A percentile compares a stretch with the other conserved stretches of the same genome.
Conservation (phyloP, 2,888 invertebrate genomes). For the Volucella zonaria region DNA sequence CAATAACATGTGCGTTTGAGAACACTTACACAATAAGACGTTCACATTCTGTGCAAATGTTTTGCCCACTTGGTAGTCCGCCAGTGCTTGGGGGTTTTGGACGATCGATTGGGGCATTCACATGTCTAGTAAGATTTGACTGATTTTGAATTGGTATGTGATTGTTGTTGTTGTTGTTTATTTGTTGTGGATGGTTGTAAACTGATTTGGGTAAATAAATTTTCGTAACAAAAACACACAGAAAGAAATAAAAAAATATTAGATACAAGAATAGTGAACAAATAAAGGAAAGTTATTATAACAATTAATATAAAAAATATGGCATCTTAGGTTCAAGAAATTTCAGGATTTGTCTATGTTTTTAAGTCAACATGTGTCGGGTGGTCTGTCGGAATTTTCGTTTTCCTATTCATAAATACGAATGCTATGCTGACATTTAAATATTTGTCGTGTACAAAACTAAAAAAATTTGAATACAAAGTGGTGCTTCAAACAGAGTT, state of each 20-base stretch:
- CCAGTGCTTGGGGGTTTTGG: slow-evolving; percentile 87
- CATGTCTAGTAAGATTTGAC: slow-evolving; percentile 84
- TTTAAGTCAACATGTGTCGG: no score
- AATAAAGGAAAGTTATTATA: background rate
- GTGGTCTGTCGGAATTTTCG: no score
- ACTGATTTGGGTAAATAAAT: slow-evolving; percentile 70
- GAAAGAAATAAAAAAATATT: slow-evolving; percentile 37
- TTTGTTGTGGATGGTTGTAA: slow-evolving; percentile 75
- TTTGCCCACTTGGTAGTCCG: slow-evolving; percentile 93
- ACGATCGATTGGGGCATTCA: slow-evolving; percentile 88
- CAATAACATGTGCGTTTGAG: slow-evolving; percentile 27
- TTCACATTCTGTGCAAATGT: slow-evolving; percentile 98
- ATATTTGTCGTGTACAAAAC: no score
- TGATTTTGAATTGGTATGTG: slow-evolving; percentile 74
- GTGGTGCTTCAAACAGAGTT: no score
- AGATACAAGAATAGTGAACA: slow-evolving; percentile 28
- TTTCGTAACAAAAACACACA: slow-evolving; percentile 34
- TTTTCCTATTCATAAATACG: no score
- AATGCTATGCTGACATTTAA: no score
- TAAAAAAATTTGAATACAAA: no score
- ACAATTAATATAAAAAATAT: no score
- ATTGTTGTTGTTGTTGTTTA: slow-evolving; percentile 72
- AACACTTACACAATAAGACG: slow-evolving; percentile 98
- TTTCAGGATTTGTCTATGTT: no score
- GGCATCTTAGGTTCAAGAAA: no score